A percentile compares a stretch with the other conserved stretches of the same genome.
phyloP scores from a whole-genome alignment of 2,888 invertebrate genomes.

The Exocentrus adspersus region DNA sequence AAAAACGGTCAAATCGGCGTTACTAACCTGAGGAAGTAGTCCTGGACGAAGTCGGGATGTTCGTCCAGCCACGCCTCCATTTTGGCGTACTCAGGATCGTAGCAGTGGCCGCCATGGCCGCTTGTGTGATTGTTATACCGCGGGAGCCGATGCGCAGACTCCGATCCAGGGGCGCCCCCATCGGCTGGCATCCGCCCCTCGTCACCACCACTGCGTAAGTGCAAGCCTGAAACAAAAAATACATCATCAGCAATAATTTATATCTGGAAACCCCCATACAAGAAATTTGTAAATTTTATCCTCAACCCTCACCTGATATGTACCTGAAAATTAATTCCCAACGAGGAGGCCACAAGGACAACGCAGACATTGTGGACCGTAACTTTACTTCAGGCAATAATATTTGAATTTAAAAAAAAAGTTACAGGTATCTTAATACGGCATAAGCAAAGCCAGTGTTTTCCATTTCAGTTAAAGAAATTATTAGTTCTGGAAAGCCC shows the following conservation, averaged over 20 bases:
- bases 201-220: slow-evolving; percentile 86
- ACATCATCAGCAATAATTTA: neutral
- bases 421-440: no score
- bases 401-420: no score
- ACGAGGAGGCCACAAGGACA: no score
- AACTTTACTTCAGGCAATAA: no score
- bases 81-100: slow-evolving; percentile 87
- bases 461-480: no score
- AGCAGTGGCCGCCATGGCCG: slow-evolving; percentile 64
- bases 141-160: slow-evolving; percentile 65
- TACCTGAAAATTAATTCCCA: no score
- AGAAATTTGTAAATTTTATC: no score
- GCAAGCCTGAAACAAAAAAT: slow-evolving; percentile 76
- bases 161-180: slow-evolving; percentile 73
- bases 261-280: neutral
- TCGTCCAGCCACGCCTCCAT: slow-evolving; percentile 97
- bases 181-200: slow-evolving; percentile 78
- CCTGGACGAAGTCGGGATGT: slow-evolving; percentile 94
- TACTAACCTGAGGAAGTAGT: slow-evolving; percentile 89
- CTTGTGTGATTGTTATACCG: slow-evolving; percentile 52
- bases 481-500: no score
- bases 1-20: no score
- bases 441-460: no score
- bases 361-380: no score
- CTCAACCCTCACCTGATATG: no score